phyloP scores from a whole-genome alignment of 2,888 invertebrate species.

The Gymnocheta viridis region DNA sequence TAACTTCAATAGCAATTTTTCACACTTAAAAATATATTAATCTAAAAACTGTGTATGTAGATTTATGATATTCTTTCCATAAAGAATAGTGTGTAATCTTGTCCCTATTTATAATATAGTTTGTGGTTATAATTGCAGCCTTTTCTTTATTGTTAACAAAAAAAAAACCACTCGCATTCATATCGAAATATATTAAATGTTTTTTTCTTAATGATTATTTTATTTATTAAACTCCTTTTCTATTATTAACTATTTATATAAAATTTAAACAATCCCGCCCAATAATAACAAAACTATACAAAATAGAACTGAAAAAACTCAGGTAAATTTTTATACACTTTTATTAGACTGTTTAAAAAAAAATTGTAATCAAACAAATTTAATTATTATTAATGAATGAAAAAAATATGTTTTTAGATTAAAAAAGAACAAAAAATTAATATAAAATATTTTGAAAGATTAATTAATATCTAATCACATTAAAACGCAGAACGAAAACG shows the following conservation, averaged over 20 bases:
- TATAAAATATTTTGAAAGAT: background rate
- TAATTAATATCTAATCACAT: background rate
- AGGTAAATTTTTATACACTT: constrained; percentile 55
- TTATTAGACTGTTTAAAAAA: constrained; percentile 50
- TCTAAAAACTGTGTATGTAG: background rate
- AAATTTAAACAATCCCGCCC: background rate
- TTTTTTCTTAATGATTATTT: constrained; percentile 2
- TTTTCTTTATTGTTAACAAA: constrained; percentile 42
- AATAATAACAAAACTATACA: constrained; percentile 2
- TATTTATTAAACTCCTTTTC: background rate
- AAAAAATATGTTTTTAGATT: background rate
- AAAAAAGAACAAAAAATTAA: background rate
- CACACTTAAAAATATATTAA: background rate
- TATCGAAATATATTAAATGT: constrained; percentile 24
- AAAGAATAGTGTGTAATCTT: constrained; percentile 62
- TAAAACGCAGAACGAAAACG: background rate
- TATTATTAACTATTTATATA: constrained; percentile 14
- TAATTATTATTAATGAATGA: background rate
- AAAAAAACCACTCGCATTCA: constrained; percentile 24
- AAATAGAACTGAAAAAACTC: constrained; percentile 34
- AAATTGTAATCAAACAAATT: background rate
- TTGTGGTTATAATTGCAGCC: constrained; percentile 65
- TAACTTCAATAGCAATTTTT: background rate
- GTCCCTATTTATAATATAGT: constrained; percentile 34
- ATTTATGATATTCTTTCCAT: background rate